Conservation (phyloP, 2,797 vertebrate genomes). For the Spinus pinus region DNA sequence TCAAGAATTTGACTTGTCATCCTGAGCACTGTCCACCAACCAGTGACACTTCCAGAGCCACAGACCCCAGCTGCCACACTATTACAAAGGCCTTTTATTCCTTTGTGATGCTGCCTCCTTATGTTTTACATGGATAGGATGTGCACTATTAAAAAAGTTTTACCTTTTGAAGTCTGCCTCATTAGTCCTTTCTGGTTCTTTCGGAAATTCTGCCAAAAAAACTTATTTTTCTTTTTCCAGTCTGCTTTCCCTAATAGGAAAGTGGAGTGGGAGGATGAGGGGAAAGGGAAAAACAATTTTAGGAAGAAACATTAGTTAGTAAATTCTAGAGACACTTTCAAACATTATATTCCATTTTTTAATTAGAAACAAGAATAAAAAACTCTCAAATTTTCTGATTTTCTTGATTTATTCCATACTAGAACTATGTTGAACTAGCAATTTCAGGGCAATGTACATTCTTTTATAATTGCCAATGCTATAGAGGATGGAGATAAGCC, state of each 20-base stretch:
- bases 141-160: not conserved
- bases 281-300: not conserved
- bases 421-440: not conserved
- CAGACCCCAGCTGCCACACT: not conserved
- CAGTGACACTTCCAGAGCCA: not conserved
- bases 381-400: not conserved
- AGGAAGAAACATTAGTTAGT: constrained; percentile 52
- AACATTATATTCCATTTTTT: not conserved
- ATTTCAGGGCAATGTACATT: constrained; percentile 40
- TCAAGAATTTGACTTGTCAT: not conserved
- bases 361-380: not conserved
- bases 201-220: constrained; percentile 98
- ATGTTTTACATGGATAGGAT: not conserved
- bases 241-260: constrained; percentile 89
- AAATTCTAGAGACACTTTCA: constrained; percentile 1
- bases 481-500: not conserved
- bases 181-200: constrained; percentile 91
- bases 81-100: not conserved
- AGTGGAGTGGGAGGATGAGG: not conserved
- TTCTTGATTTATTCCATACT: not conserved
- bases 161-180: constrained; percentile 95
- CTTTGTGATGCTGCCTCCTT: not conserved
- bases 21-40: not conserved
- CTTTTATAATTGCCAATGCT: not conserved
- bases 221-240: constrained; percentile 98